Evolutionary conservation across 2,888 invertebrate genomes (phyloP), one percentile per base, ranked within the genome.

Genomic region (Calliscelio sp.): DNA sequence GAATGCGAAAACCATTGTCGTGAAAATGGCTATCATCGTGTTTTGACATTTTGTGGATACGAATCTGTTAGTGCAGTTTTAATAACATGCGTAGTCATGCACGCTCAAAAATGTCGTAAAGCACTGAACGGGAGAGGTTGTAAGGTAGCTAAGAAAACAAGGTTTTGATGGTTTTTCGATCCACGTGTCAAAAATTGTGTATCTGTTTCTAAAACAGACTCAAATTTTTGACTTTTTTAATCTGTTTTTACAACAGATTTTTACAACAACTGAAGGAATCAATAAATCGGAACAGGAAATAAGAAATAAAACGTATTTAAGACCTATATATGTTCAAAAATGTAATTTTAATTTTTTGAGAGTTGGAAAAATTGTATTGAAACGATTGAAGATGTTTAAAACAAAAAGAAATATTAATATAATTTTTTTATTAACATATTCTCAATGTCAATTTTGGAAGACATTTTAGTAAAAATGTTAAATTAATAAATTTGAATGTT

Each of bases 71-170:
- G 49, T 74, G 68, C 74, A 81, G 68, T 74, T 74, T 81, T 65
- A 74, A 65, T 71, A 65, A 66, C 61, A 81, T 74, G 81, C 81
- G 22, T 16, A 81, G 74, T 53, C 74, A 81, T 74, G 74, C 63
- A 14, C 81, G 53, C 44, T 53, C 20, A 51, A 73, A 57, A 80
- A 59, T 73, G 24, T 61, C 35, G 57, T 35, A 14, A 53, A 51
- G 4, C 59, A 49, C 46, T 68, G 25, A 65, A 70, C 20, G 14
- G 24, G 16, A 53, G 28, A 74, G 51, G 32, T 66, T 73, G 57
- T 25, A 18, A 57, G 49, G 73, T 65, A 80, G 73, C 51, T 73
- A 73, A 66, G 32, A 73, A 80, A 80, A 80, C 46, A 73, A n/a
- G 8, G 8, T 38, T 57, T 66, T 65, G 44, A 73, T 51, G 28